Percentiles rank a stretch among this genome's conserved stretches.
Conservation (phyloP, 2,113 vertebrate species). For the Microcebus tavaratra region DNA sequence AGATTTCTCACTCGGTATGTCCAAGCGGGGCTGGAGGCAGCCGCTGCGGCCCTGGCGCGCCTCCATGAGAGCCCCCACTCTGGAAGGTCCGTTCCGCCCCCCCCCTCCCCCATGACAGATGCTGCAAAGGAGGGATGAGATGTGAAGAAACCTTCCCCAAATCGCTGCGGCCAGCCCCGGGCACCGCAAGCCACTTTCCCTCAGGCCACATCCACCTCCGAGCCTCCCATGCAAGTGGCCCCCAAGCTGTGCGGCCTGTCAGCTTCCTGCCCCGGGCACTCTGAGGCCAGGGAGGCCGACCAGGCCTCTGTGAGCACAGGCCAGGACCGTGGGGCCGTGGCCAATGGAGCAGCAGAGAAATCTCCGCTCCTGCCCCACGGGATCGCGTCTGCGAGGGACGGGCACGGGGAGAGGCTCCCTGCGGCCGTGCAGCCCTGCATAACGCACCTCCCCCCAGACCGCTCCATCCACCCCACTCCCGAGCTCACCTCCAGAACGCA, state of each 20-base stretch:
- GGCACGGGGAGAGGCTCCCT: not conserved
- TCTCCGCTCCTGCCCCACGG: too few species aligned
- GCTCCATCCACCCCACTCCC: not conserved
- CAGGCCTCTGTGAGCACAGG: not conserved
- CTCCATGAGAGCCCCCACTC: not conserved
- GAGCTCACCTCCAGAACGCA: not conserved
- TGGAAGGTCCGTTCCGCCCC: too few species aligned
- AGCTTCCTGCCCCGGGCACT: not conserved
- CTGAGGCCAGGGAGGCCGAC: not conserved
- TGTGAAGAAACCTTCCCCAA: not conserved
- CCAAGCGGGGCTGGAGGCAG: not conserved
- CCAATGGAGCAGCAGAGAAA: not conserved
- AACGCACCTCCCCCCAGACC: not conserved
- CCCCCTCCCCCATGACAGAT: accelerated
- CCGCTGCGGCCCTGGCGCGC: not conserved
- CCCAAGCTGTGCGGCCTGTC: accelerated
- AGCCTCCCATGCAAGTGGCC: not conserved
- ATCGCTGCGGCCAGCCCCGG: accelerated
- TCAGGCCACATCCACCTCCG: accelerated
- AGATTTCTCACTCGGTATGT: not conserved
- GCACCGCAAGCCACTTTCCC: not conserved
- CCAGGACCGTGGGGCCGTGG: accelerated
- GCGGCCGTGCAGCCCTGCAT: accelerated
- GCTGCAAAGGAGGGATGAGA: not conserved
- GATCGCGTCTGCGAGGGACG: not conserved